Percentiles rank a stretch among this genome's conserved stretches.
phyloP scores from a whole-genome alignment of 2,797 vertebrate genomes.

The Kryptopterus vitreolus region DNA sequence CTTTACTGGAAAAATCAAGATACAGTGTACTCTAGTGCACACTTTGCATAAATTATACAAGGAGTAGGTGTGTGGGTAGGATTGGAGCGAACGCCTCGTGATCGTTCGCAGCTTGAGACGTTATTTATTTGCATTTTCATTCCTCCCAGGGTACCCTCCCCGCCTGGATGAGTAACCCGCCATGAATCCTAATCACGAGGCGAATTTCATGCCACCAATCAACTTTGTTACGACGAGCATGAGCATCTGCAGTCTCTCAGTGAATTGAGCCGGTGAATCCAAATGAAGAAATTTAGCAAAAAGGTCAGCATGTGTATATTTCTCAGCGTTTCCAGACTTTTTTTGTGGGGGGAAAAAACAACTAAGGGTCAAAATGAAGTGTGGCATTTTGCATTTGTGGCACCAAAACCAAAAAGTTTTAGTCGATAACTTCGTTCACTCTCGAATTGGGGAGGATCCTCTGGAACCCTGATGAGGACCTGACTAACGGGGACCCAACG shows the following conservation, averaged over 20 bases:
- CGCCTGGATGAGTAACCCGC: slow-evolving; percentile 6
- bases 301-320: slow-evolving; percentile 47
- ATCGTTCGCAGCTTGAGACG: slow-evolving; percentile 4
- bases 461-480: no score
- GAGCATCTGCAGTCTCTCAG: slow-evolving; percentile 29
- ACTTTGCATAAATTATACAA: slow-evolving; percentile 3
- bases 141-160: background rate
- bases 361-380: slow-evolving; percentile 2
- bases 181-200: slow-evolving; percentile 42
- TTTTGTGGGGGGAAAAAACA: slow-evolving; percentile 20
- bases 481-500: no score
- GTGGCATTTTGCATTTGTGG: slow-evolving; percentile 6
- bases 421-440: no score
- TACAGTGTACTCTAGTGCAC: background rate
- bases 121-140: slow-evolving; percentile 18
- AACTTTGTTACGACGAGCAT: slow-evolving; percentile 21
- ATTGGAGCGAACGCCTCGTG: background rate
- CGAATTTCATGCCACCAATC: slow-evolving; percentile 39
- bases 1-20: slow-evolving; percentile 15
- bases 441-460: no score
- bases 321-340: slow-evolving; percentile 33
- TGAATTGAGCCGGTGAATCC: slow-evolving; percentile 34
- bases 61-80: background rate
- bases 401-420: no score
- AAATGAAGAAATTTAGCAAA: slow-evolving; percentile 55